Conservation (phyloP, 1,140 invertebrate species). For the Drosophila virilis region DNA sequence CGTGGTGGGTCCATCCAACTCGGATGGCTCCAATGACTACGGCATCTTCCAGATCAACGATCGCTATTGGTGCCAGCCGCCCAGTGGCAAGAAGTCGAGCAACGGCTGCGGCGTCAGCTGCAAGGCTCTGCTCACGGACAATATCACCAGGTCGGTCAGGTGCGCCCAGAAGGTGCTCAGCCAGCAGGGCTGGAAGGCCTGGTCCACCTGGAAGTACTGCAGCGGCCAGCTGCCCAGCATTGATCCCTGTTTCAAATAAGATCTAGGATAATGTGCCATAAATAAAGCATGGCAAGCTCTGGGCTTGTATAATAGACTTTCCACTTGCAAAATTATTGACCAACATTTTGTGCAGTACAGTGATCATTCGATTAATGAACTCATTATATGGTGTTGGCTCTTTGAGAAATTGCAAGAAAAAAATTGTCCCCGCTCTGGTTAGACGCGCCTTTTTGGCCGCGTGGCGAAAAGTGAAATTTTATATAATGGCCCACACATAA, state of each 20-base stretch:
- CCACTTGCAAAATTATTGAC: constrained; percentile 45
- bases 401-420: constrained; percentile 15
- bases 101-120: constrained; percentile 53
- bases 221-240: constrained; percentile 61
- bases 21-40: constrained; percentile 62
- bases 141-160: constrained; percentile 44
- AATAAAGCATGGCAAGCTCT: not conserved
- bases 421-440: constrained; percentile 44
- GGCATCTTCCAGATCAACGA: constrained; percentile 76
- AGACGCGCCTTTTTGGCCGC: constrained; percentile 58
- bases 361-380: constrained; percentile 28
- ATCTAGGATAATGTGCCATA: not conserved
- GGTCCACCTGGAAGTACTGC: constrained; percentile 64
- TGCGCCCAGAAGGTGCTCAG: constrained; percentile 57
- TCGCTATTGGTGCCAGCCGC: constrained; percentile 65
- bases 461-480: constrained; percentile 75
- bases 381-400: constrained; percentile 23
- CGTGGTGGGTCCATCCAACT: constrained; percentile 51
- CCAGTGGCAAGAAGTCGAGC: constrained; percentile 35
- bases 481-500: constrained; percentile 73
- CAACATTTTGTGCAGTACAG: constrained; percentile 27
- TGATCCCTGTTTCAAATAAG: constrained; percentile 59
- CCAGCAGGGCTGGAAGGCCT: constrained; percentile 62
- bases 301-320: constrained; percentile 48
- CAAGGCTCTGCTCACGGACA: constrained; percentile 38